A percentile compares a stretch with the other conserved stretches of the same genome.
Conservation (phyloP, 53 echinoderm and acorn worm species). For the Crossaster papposus region DNA sequence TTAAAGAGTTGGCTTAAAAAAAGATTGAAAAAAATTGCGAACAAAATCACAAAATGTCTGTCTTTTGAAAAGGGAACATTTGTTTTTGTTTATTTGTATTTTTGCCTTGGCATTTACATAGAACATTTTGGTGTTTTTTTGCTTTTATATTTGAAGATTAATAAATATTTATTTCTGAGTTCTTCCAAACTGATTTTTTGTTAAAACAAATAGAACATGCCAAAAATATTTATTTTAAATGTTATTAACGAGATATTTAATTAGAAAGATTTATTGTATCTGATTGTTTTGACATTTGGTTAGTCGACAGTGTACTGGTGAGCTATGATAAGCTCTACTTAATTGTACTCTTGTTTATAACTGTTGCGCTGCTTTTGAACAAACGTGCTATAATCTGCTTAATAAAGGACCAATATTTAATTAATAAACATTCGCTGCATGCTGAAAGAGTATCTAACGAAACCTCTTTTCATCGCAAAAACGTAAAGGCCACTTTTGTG, state of each 20-base stretch:
- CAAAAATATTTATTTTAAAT: not conserved
- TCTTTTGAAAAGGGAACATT: not conserved
- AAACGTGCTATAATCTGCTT: not conserved
- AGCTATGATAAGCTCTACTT: too few species aligned
- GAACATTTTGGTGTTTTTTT: not conserved
- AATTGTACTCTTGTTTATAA: too few species aligned
- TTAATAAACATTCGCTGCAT: not conserved
- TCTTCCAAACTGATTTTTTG: slow-evolving; percentile 49
- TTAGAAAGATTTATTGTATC: not conserved
- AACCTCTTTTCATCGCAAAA: not conserved
- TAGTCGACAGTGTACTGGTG: too few species aligned
- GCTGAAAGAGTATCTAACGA: not conserved
- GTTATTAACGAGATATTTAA: not conserved
- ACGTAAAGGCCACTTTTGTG: not conserved
- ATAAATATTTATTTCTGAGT: slow-evolving; percentile 36
- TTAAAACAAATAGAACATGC: not conserved
- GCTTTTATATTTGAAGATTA: slow-evolving; percentile 4
- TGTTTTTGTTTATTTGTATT: slow-evolving; percentile 10
- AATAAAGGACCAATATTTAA: not conserved
- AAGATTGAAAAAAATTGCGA: not conserved
- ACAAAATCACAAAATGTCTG: not conserved
- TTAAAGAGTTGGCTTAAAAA: not conserved
- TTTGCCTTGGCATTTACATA: slow-evolving; percentile 27
- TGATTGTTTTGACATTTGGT: too few species aligned
- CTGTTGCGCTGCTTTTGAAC: not conserved